phyloP scores from a whole-genome alignment of 2,113 vertebrate genomes.

The Hemiprocne comata region DNA sequence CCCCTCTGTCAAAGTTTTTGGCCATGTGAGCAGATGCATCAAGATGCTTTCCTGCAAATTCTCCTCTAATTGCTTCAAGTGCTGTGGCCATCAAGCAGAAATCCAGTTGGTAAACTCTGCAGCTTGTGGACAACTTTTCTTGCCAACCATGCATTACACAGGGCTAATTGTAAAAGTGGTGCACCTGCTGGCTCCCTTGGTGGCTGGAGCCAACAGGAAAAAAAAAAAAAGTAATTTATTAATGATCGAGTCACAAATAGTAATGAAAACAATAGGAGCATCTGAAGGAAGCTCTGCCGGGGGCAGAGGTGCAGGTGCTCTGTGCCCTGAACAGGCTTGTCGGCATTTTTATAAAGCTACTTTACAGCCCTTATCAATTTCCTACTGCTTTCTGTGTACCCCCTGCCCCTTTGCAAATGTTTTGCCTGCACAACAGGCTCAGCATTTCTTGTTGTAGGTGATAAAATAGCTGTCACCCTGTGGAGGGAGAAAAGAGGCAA shows the following conservation, averaged over 20 bases:
- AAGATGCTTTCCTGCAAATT: constrained; percentile 42
- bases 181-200: constrained; percentile 79
- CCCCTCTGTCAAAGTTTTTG: not conserved
- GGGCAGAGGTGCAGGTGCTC: constrained; percentile 71
- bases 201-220: constrained; percentile 63
- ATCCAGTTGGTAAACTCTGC: constrained; percentile 59
- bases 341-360: constrained; percentile 75
- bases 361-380: constrained; percentile 72
- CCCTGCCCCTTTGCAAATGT: constrained; percentile 71
- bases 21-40: not conserved
- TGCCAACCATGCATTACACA: constrained; percentile 77
- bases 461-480: constrained; percentile 73
- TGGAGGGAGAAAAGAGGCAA: constrained; percentile 49
- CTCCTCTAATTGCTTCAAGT: constrained; percentile 62
- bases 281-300: constrained; percentile 69
- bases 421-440: constrained; percentile 68
- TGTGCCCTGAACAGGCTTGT: constrained; percentile 67
- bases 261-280: constrained; percentile 76
- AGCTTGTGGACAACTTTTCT: constrained; percentile 72
- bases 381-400: constrained; percentile 64
- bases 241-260: constrained; percentile 80
- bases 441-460: constrained; percentile 67
- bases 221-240: constrained; percentile 69
- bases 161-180: constrained; percentile 79
- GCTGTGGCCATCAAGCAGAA: constrained; percentile 20